Evolutionary conservation across 1,140 invertebrate genomes (phyloP), one percentile per base, ranked within the genome.

Genomic region (Asbolus verrucosus): DNA sequence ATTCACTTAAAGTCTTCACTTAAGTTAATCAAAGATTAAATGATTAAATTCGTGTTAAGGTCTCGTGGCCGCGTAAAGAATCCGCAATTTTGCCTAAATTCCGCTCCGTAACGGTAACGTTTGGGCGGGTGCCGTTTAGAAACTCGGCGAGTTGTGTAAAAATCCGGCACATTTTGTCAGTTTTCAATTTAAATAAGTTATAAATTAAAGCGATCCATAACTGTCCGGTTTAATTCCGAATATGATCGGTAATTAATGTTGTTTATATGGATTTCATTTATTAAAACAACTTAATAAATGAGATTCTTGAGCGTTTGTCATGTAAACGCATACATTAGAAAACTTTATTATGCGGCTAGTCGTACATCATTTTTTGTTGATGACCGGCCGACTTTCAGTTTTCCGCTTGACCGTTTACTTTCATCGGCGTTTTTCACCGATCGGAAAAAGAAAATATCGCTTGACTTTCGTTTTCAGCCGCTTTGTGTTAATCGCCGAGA

Each of bases 381-480:
- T n/a, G n/a, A n/a, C n/a, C n/a, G n/a, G n/a, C n/a, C n/a, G n/a
- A n/a, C n/a, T n/a, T n/a, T n/a, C n/a, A 18, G 15, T 41, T 31
- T 27, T 54, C 46, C 21, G 24, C 8, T 54, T 11, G 3, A 4
- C 9, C 18, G 11, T 9, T 39, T n/a, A n/a, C n/a, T n/a, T n/a
- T n/a, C n/a, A n/a, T n/a, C n/a, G n/a, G n/a, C n/a, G n/a, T n/a
- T n/a, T n/a, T n/a, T n/a, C n/a, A n/a, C n/a, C n/a, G n/a, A n/a
- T n/a, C n/a, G n/a, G n/a, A n/a, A n/a, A n/a, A n/a, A n/a, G n/a
- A n/a, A n/a, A n/a, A n/a, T n/a, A n/a, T n/a, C n/a, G n/a, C 14
- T 63, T 13, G 19, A 63, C 61, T 63, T 63, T 63, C 61, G 18
- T 38, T 63, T 63, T 63, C 61, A 62, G 18, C 6, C n/a, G 59